A percentile compares a stretch with the other conserved stretches of the same genome.
Evolutionary conservation across 92 coral and sea anemone species (phyloP).

Genomic region (Galaxea fascicularis): DNA sequence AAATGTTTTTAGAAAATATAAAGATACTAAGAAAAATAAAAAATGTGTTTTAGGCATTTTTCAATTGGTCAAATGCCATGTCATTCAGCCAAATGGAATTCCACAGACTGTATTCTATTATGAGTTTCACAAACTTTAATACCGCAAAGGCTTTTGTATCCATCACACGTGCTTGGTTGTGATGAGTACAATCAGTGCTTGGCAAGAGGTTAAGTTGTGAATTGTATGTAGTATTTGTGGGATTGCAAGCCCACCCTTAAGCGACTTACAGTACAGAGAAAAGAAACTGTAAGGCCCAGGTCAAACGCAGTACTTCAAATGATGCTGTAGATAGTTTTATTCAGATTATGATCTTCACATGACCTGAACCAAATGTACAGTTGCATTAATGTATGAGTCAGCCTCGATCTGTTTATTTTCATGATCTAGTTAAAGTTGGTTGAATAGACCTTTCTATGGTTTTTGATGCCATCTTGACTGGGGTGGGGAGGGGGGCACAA

Average conservation of each 20-base stretch:
- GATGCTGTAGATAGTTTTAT: too few species aligned
- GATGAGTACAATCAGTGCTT: background rate
- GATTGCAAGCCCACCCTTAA: constrained; percentile 3
- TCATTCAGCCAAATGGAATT: background rate
- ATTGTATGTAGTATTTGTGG: constrained; percentile 24
- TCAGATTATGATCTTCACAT: too few species aligned
- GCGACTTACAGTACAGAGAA: background rate
- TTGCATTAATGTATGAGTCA: too few species aligned
- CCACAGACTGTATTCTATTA: background rate
- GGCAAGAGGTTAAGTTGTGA: background rate
- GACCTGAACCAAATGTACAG: too few species aligned
- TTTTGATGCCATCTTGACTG: too few species aligned
- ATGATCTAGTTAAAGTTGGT: too few species aligned
- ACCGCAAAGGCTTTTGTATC: background rate
- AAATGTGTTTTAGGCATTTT: constrained; percentile 4
- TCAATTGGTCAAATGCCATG: background rate
- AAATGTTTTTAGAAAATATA: background rate
- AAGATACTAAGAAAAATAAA: background rate
- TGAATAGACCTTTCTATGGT: too few species aligned
- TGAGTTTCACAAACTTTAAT: background rate
- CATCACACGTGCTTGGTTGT: background rate
- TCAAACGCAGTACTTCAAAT: too few species aligned
- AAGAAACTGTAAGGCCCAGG: constrained; percentile 13
- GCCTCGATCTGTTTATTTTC: too few species aligned
- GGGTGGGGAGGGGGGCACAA: too few species aligned